Evolutionary conservation across 2,797 vertebrate species (phyloP).

Genomic region (Spea hammondii): DNA sequence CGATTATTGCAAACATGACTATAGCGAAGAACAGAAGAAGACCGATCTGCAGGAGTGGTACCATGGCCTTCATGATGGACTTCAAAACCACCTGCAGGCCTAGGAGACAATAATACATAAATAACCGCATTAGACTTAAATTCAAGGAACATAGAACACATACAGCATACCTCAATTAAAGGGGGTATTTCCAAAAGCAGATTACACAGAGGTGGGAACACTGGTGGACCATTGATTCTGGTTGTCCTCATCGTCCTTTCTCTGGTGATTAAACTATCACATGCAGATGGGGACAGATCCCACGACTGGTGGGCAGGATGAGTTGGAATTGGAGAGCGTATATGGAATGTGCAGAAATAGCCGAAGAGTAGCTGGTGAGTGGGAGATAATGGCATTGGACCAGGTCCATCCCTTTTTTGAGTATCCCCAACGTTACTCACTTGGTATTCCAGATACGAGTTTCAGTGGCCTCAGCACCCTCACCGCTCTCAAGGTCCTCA

Average conservation of each 20-base stretch:
- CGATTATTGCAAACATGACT: constrained; percentile 97
- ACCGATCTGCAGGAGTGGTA: constrained; percentile 95
- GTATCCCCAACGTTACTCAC: constrained; percentile 71
- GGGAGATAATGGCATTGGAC: no score
- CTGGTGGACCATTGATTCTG: no score
- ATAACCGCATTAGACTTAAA: not conserved
- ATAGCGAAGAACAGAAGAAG: constrained; percentile 96
- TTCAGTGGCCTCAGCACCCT: constrained; percentile 91
- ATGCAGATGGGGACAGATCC: no score
- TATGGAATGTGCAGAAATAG: no score
- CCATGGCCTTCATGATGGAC: constrained; percentile 99
- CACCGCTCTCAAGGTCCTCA: constrained; percentile 88
- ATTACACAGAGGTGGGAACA: no score
- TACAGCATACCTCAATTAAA: not conserved
- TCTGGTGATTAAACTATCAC: no score
- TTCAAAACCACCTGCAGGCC: constrained; percentile 96
- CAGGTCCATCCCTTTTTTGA: no score
- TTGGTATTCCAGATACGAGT: constrained; percentile 95
- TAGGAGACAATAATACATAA: constrained; percentile 52
- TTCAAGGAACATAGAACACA: no score
- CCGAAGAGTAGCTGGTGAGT: no score
- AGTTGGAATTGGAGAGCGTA: no score
- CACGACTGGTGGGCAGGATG: no score
- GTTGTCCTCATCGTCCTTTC: no score
- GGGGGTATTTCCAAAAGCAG: not conserved